Evolutionary conservation across 2,888 invertebrate genomes (phyloP).

Genomic region (Odontocolon sp.): DNA sequence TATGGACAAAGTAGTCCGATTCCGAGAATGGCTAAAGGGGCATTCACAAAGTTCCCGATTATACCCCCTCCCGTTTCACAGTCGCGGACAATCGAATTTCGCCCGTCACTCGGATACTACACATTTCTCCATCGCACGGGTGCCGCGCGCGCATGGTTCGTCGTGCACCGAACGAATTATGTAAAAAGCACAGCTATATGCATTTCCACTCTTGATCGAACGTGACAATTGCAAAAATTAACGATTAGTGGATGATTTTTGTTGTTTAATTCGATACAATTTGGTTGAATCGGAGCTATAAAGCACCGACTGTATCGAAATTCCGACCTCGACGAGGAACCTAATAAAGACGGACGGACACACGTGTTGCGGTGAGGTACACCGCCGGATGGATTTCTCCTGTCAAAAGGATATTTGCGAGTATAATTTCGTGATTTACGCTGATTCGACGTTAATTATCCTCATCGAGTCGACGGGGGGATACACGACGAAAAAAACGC

Average conservation of each 20-base stretch:
- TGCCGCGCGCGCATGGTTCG: too few species aligned
- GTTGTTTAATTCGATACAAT: too few species aligned
- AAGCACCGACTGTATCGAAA: constrained; percentile 15
- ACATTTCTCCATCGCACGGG: background rate
- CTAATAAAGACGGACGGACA: constrained; percentile 39
- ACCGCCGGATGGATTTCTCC: constrained; percentile 23
- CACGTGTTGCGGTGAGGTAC: too few species aligned
- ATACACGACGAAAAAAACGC: background rate
- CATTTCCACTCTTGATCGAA: too few species aligned
- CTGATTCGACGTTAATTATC: constrained; percentile 49
- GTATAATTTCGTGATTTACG: constrained; percentile 49
- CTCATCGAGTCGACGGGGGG: constrained; percentile 19
- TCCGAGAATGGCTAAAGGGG: constrained; percentile 71
- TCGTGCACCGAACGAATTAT: too few species aligned
- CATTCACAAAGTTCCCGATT: constrained; percentile 72
- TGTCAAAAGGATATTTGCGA: constrained; percentile 41
- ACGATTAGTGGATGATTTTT: too few species aligned
- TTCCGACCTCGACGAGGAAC: background rate
- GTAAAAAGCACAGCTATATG: too few species aligned
- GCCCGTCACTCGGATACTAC: background rate
- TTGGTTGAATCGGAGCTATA: too few species aligned
- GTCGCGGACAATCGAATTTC: constrained; percentile 29
- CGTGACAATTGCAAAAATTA: too few species aligned
- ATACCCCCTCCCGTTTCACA: constrained; percentile 33
- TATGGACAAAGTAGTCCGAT: constrained; percentile 81